phyloP scores from a whole-genome alignment of 2,797 vertebrate genomes.

The Rhinatrema bivittatum region DNA sequence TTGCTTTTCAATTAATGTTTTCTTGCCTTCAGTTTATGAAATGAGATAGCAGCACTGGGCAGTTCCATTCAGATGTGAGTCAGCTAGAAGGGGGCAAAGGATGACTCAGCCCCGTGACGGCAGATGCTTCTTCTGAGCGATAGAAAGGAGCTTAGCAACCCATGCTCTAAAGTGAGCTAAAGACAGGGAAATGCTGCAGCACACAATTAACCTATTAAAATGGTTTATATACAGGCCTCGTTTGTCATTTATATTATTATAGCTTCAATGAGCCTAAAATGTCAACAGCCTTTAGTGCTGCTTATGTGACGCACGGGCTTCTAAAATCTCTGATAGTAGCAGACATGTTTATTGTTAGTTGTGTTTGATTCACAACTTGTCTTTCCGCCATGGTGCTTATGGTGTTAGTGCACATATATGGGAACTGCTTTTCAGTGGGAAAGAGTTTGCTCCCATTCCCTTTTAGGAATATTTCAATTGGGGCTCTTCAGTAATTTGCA shows the following conservation, averaged over 20 bases:
- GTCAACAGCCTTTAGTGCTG: neutral
- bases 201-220: neutral
- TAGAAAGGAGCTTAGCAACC: neutral
- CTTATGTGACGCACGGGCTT: no score
- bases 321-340: no score
- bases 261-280: neutral
- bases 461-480: no score
- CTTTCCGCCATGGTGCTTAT: no score
- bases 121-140: neutral
- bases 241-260: accelerated
- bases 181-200: neutral
- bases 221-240: neutral
- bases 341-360: no score
- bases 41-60: neutral
- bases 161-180: neutral
- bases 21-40: neutral
- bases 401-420: no score
- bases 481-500: no score
- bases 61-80: neutral
- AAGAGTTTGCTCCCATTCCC: no score
- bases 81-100: neutral
- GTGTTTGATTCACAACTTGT: no score
- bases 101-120: conserved; percentile 6
- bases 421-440: no score
- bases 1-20: neutral